Base-by-base conservation (phyloP, 2,113 vertebrate genomes). In the Caretta caretta region DNA sequence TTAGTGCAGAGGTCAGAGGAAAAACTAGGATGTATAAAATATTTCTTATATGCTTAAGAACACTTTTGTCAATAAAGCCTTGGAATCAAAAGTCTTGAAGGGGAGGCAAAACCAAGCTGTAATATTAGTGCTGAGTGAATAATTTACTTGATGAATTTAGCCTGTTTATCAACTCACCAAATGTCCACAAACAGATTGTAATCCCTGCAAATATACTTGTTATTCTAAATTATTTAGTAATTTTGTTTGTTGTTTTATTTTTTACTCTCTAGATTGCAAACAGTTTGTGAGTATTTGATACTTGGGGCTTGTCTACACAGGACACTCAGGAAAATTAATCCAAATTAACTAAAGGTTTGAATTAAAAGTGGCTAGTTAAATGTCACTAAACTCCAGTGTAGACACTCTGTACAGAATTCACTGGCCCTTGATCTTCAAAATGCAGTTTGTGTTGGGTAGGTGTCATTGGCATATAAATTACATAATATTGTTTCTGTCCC, bases 41-140 rank as follows among this genome's bases (percentile, higher is more conserved):
- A 96, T 96, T 97, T 97, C 97, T 96, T 96, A 96, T 96, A 96
- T 97, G 93, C 88, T 96, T 95, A 97, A 97, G 95, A 97, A 97
- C 96, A 92, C 92, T 95, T 95, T 95, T 93, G 89, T 88, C 89
- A 96, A 96, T 94, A 96, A 96, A 96, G 80, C 31, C 83, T 72
- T 49, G 31, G 46, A 38, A 85, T 90, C 93, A 96, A 96, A 97
- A 95, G 96, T 93, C 93, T 96, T 94, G 93, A 88, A 90, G 97
- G 46, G 31, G 54, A 65, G 89, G 94, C 94, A 97, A 96, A 96
- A 97, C 93, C 95, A 95, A 97, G 94, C 96, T 97, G 94, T 96
- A 96, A 91, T 93, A 93, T 87, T 96, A 95, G 92, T 95, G 86
- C 83, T 79, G 76, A 94, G 54, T 89, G 96, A 95, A 94, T 96